Base-by-base conservation (phyloP, 2,113 vertebrate genomes). In the Polypterus bichir region DNA sequence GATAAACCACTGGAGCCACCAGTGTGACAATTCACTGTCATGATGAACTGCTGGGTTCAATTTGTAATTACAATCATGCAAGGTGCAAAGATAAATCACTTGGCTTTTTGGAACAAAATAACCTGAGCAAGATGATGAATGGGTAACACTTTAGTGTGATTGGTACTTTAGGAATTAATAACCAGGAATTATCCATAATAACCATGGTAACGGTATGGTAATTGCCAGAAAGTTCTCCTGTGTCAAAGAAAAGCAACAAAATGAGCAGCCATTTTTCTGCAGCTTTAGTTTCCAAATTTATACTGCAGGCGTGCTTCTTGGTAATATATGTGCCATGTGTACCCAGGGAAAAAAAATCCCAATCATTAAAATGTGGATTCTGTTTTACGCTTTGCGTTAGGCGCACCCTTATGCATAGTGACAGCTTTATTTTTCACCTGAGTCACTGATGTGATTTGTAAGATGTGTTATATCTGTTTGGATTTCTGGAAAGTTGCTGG, bases 131-230 rank as follows among this genome's bases (percentile, higher is more conserved):
- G 80, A 80, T 84, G 83, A 83, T 83, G 74, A 80, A 68, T 48
- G 77, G 77, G 71, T 79, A 72, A 77, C 71, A 67, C 74, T 65
- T 55, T 64, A 54, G 57, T 64, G 71, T 79, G 81, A 82, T 76
- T 83, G 78, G 69, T 81, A 84, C 73, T 73, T 71, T 67, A 66
- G 65, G 70, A 74, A 77, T 81, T 76, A 83, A 83, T 85, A 82
- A 83, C 76, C 76, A 74, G 71, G 73, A 79, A 82, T 83, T 81
- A 83, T 82, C 78, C 73, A 64, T 71, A 77, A 82, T 78, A 80
- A 83, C 80, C 74, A 82, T 82, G 74, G 79, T 75, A 83, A 78
- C 77, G 63, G 58, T 54, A 66, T 66, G 64, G 73, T 75, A 82
- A 79, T 80, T 83, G 78, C 72, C 72, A 73, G 73, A 70, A 81